Base-by-base conservation (phyloP, 2,888 invertebrate species). In the Syrphus vitripennis region DNA sequence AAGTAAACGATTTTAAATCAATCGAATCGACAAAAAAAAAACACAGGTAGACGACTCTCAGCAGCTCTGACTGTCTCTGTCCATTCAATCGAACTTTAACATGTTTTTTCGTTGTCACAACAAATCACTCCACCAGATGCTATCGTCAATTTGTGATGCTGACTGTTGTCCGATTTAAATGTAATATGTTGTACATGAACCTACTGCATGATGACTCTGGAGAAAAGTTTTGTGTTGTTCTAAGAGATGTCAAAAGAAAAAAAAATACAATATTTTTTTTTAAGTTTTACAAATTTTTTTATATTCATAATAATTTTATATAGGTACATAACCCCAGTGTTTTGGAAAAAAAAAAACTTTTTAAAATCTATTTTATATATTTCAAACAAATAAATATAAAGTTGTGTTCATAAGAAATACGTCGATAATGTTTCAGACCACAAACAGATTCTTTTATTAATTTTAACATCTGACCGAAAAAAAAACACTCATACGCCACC, bases 1-100 rank as follows among this genome's bases (percentile, higher is more conserved):
- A 65, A 61, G 65, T 67, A 78, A 83, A 78, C 83, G 69, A 83
- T 74, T 79, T 83, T 83, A 83, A 83, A 83, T 83, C 83, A 83
- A 79, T 83, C 74, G 42, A 67, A 79, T 10, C n/a, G n/a, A 19
- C 19, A 48, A 48, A n/a, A 48, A 12, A 21, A 34, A 53, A 65
- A 65, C 59, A 72, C 77, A 83, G 77, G 82, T 77, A 63, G 55
- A n/a, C n/a, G n/a, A n/a, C n/a, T n/a, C n/a, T n/a, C n/a, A n/a
- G n/a, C n/a, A n/a, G n/a, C n/a, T n/a, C n/a, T n/a, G n/a, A 48
- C 61, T 72, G 19, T 57, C 59, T 55, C 31, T 77, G 57, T 57
- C 78, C 74, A 71, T 78, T 74, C 67, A 55, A 79, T 63, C 69
- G 67, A 79, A 78, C 78, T 79, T 78, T 78, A 72, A 83, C 83